Evolutionary conservation across 2,888 invertebrate genomes (phyloP).

Genomic region (Drosophila rellima): DNA sequence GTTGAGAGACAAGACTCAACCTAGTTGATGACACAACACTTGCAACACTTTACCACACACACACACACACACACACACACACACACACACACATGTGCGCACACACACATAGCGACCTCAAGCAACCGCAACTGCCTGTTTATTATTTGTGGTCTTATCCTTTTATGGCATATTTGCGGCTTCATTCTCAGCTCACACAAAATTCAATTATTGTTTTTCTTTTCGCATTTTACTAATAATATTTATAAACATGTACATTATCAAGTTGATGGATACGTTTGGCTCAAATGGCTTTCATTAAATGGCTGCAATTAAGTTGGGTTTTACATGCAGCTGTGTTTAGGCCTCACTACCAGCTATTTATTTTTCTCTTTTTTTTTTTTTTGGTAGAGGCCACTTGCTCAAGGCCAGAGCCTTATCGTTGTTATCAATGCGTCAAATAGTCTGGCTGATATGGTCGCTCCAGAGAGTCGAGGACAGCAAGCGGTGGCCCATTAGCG

Average conservation of each 20-base stretch:
- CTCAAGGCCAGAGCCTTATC: constrained; percentile 60
- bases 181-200: constrained; percentile 38
- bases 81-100: constrained; percentile 17
- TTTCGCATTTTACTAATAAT: constrained; percentile 41
- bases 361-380: neutral
- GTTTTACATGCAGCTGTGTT: constrained; percentile 44
- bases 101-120: constrained; percentile 14
- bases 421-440: constrained; percentile 64
- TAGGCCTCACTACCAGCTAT: constrained; percentile 7
- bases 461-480: constrained; percentile 14
- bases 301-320: constrained; percentile 67
- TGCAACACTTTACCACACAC: constrained; percentile 55
- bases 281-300: constrained; percentile 30
- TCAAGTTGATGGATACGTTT: constrained; percentile 42
- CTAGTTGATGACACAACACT: constrained; percentile 71
- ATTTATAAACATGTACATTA: constrained; percentile 49
- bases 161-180: constrained; percentile 62
- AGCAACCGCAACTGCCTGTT: constrained; percentile 48
- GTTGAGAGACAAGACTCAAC: constrained; percentile 24
- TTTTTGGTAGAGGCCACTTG: neutral
- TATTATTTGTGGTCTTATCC: constrained; percentile 59
- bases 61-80: constrained; percentile 15
- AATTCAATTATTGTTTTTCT: constrained; percentile 50
- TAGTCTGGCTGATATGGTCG: constrained; percentile 17
- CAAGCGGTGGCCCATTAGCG: constrained; percentile 16